Evolutionary conservation across 2,888 invertebrate species (phyloP), one percentile per base, ranked within the genome.

Genomic region (Ectropis crepuscularia): DNA sequence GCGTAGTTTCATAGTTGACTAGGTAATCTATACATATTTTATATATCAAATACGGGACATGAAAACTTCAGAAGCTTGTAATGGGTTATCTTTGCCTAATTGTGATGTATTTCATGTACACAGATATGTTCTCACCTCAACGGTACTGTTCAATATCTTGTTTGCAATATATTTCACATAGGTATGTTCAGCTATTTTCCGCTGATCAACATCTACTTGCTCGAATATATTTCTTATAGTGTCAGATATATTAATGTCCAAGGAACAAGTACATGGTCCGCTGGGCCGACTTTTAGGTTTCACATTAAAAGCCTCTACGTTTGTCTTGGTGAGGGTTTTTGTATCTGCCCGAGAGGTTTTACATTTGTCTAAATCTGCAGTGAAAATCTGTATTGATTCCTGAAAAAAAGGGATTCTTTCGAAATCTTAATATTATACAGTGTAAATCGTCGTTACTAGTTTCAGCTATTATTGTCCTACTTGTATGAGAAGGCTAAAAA

Each of bases 161-260:
- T 84, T 88, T n/a, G 85, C 88, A 51, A 92, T 90, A 68, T 86
- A 85, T 70, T 89, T 92, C 54, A 90, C 66, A 63, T 90, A 92
- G 0, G 86, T 78, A 10, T 84, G 74, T 76, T 92, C 92, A 10
- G 89, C 89, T 69, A 84, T 70, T 71, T 87, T 88, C 9, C 88
- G 78, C 65, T 92, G 90, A 38, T 90, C 88, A 5, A 82, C 79
- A 65, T 90, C 89, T 0, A 92, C 90, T 80, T 92, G 89, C 55
- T 92, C 87, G 64, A 92, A 91, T 74, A 92, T 90, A 65, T 85
- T 90, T 9, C 88, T 83, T 42, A 92, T 88, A 0, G 91, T 90
- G 10, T 92, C 92, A 0, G 91, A 90, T 54, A 92, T 61, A 54
- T 90, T 88, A 0, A 86, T 69, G 58, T 92, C 91, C 1, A 89